Base-by-base conservation (phyloP, 2,888 invertebrate genomes). In the Merodon equestris region DNA sequence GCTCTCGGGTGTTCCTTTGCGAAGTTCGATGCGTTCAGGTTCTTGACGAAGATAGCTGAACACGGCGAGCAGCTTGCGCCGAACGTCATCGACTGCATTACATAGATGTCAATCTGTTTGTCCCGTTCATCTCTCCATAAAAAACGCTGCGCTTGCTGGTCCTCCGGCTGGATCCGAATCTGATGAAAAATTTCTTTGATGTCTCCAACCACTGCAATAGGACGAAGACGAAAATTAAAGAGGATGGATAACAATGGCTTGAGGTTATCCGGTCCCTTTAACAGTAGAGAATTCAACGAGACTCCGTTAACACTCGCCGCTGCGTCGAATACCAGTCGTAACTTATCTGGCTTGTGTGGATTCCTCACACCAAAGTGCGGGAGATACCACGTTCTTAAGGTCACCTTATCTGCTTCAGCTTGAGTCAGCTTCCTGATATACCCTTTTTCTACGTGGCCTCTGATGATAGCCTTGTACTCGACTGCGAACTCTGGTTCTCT, bases 371-470 rank as follows among this genome's bases (percentile, higher is more conserved):
- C 66, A 9, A 72, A 84, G 45, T 84, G 82, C 1, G 84, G 84
- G 1, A 84, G 44, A 51, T 84, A 84, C 84, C 83, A 84, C 1
- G 61, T 81, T 40, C 66, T 82, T 3, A 47, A 15, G 12, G 56
- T 47, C 9, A 19, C 36, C 13, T 36, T 38, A 45, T 51, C 40
- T 9, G 45, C 56, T 34, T 81, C 67, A 7, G 57, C 68, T 3
- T 66, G 34, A 27, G 71, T 47, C 47, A 82, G 42, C 42, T 71
- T 58, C 14, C n/a, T n/a, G n/a, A n/a, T n/a, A n/a, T n/a, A n/a
- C n/a, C n/a, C n/a, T n/a, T n/a, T n/a, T n/a, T n/a, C n/a, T n/a
- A n/a, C n/a, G n/a, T n/a, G n/a, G n/a, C n/a, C n/a, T n/a, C n/a
- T n/a, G n/a, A n/a, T n/a, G n/a, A n/a, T n/a, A n/a, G n/a, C n/a